Conservation (phyloP, 2,797 vertebrate genomes). For the Chanos chanos region DNA sequence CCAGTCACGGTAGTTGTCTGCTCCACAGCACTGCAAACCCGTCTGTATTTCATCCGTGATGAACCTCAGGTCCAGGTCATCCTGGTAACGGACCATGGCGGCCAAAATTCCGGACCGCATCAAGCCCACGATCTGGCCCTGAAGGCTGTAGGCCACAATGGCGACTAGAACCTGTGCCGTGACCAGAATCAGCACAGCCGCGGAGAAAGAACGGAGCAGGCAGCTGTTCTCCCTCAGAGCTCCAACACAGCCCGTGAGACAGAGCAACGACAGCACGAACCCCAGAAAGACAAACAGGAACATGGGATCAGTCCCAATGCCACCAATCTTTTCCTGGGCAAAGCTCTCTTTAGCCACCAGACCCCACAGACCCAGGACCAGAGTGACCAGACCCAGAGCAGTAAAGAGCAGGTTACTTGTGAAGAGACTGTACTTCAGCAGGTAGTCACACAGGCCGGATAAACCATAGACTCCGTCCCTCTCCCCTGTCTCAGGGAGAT, state of each 20-base stretch:
- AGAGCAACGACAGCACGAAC: conserved; percentile 65
- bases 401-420: conserved; percentile 79
- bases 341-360: conserved; percentile 79
- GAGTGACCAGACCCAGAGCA: conserved; percentile 69
- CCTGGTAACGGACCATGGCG: conserved; percentile 79
- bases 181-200: conserved; percentile 59
- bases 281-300: conserved; percentile 71
- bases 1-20: conserved; percentile 84
- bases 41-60: conserved; percentile 85
- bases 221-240: conserved; percentile 75
- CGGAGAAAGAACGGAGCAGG: conserved; percentile 76
- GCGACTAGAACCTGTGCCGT: conserved; percentile 67
- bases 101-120: conserved; percentile 67
- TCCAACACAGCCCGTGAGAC: conserved; percentile 81
- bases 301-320: conserved; percentile 81
- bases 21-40: conserved; percentile 85
- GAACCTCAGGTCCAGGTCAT: conserved; percentile 84
- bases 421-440: conserved; percentile 75
- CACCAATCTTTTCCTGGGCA: conserved; percentile 58
- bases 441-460: conserved; percentile 55
- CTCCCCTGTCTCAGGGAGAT: too few relatives aligned
- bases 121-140: conserved; percentile 61
- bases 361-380: conserved; percentile 83
- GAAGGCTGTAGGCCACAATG: conserved; percentile 67
- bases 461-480: not conserved